These are phyloP conservation scores for Oscheius sp. DNA, from an alignment of 2,888 invertebrate species.

Conservation along the genomic window DNA sequence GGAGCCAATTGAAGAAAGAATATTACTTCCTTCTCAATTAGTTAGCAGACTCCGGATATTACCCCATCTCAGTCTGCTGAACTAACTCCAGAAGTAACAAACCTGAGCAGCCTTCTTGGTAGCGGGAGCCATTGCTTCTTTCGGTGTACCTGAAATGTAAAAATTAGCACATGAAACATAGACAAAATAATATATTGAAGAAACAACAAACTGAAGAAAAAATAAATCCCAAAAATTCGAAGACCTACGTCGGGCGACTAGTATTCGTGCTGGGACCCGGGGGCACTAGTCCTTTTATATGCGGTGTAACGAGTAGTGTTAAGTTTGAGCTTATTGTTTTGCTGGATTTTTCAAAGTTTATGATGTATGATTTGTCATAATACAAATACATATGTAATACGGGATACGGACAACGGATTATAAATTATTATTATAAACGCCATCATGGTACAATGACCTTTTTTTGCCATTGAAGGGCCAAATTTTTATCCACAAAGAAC, in stretches of 20 bases:
- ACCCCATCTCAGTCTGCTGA: constrained; percentile 28
- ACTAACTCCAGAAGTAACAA: constrained; percentile 35
- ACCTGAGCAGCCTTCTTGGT: constrained; percentile 27
- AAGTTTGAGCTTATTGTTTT: too few species aligned
- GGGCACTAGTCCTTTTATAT: too few species aligned
- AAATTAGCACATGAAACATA: neutral
- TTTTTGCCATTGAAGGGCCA: too few species aligned
- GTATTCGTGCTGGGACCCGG: neutral
- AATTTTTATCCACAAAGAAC: too few species aligned
- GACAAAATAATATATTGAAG: neutral
- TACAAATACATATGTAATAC: too few species aligned
- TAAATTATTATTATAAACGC: too few species aligned
- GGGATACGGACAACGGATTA: too few species aligned
- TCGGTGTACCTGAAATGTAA: constrained; percentile 12
- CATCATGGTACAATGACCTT: too few species aligned
- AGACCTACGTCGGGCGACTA: neutral
- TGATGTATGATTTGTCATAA: too few species aligned
- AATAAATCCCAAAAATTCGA: neutral
- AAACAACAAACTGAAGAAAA: neutral
- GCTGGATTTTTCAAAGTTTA: too few species aligned
- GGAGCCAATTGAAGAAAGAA: constrained; percentile 21
- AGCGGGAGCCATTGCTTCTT: constrained; percentile 29
- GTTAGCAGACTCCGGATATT: constrained; percentile 61
- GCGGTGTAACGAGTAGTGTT: too few species aligned
- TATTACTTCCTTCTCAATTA: constrained; percentile 57